phyloP scores from a whole-genome alignment of 1,140 invertebrate genomes.

The Globodera ellingtonae region DNA sequence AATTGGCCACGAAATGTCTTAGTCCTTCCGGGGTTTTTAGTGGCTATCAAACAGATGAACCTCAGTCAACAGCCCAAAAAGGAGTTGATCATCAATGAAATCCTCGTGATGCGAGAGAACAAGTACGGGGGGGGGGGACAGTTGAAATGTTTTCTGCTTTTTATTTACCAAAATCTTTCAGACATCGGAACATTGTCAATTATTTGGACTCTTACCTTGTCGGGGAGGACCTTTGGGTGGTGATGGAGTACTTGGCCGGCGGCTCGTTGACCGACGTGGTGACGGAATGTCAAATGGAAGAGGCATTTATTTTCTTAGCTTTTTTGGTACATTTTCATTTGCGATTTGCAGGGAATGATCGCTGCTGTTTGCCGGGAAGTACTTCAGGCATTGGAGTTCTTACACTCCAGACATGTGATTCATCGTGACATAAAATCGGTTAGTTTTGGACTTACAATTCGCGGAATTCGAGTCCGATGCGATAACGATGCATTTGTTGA shows the following conservation, averaged over 20 bases:
- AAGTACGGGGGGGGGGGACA: conserved; percentile 35
- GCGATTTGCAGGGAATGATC: conserved; percentile 74
- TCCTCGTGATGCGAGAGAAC: conserved; percentile 93
- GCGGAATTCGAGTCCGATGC: too few species aligned
- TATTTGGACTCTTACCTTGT: conserved; percentile 97
- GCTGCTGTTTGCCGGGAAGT: conserved; percentile 92
- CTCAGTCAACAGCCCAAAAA: conserved; percentile 97
- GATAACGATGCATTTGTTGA: too few species aligned
- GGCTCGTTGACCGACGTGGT: conserved; percentile 98
- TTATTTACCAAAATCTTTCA: not conserved
- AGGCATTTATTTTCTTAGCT: conserved; percentile 72
- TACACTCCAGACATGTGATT: conserved; percentile 97
- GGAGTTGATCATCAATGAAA: conserved; percentile 99
- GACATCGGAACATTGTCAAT: conserved; percentile 96
- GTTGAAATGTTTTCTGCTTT: not conserved
- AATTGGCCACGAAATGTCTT: not conserved
- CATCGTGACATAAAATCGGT: conserved; percentile 72
- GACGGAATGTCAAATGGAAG: conserved; percentile 99
- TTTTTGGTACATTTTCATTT: not conserved
- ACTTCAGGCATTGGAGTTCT: conserved; percentile 93
- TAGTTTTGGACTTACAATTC: too few species aligned
- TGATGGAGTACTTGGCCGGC: conserved; percentile 98
- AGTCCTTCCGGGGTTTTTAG: conserved; percentile 65
- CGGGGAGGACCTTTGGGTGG: conserved; percentile 89
- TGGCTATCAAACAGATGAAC: conserved; percentile 99